Conservation (phyloP, 1,140 invertebrate species). For the Leptestheria dahalacensis region DNA sequence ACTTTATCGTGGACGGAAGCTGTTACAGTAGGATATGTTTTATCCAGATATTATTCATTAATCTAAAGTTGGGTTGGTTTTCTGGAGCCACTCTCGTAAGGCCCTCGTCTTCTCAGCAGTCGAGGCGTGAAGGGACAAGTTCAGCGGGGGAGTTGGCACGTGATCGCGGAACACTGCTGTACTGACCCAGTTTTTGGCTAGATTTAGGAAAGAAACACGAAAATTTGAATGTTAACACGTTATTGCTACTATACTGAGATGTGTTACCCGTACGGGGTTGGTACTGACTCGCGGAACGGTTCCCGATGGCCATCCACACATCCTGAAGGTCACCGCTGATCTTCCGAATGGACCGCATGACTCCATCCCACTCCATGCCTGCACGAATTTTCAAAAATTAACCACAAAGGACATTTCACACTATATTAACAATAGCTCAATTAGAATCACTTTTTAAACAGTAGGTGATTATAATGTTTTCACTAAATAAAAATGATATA, state of each 20-base stretch:
- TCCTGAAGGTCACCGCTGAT: slow-evolving; percentile 14
- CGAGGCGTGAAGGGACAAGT: not conserved
- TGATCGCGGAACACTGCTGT: not conserved
- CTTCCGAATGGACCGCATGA: slow-evolving; percentile 13
- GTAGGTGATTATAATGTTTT: too few species aligned
- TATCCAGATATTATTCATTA: too few species aligned
- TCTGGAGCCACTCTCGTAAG: slow-evolving; percentile 9
- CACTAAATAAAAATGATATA: too few species aligned
- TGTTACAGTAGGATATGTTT: too few species aligned
- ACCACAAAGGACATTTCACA: too few species aligned
- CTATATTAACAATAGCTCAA: too few species aligned
- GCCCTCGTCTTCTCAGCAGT: slow-evolving; percentile 11
- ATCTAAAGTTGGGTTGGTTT: slow-evolving; percentile 12
- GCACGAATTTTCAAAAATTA: too few species aligned
- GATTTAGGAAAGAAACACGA: not conserved
- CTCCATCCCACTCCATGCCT: slow-evolving; percentile 8
- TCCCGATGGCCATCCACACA: slow-evolving; percentile 11
- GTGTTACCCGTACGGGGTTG: not conserved
- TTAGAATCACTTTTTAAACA: too few species aligned
- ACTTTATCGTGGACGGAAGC: too few species aligned
- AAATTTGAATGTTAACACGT: too few species aligned
- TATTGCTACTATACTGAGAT: too few species aligned
- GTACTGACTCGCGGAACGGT: not conserved
- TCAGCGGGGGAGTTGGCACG: not conserved
- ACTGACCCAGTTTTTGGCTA: not conserved